phyloP scores from a whole-genome alignment of 2,797 vertebrate genomes.

The Sternotherus odoratus region DNA sequence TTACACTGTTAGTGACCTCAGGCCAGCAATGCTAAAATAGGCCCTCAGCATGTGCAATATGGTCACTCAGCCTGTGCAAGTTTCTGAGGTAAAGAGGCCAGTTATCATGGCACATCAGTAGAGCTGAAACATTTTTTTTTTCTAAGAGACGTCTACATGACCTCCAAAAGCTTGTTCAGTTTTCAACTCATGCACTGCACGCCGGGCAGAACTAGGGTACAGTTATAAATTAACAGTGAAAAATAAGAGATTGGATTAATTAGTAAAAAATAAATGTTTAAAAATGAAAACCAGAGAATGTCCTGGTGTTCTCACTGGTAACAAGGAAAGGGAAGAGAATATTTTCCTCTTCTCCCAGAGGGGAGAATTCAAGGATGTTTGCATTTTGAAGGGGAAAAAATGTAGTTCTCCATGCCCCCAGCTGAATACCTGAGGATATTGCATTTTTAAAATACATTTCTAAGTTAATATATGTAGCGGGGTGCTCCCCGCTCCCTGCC shows the following conservation, averaged over 20 bases:
- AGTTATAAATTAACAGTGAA: background rate
- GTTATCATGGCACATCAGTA: background rate
- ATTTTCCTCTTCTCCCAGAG: background rate
- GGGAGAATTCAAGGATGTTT: background rate
- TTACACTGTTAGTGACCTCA: background rate
- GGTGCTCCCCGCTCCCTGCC: no score
- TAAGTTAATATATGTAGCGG: background rate
- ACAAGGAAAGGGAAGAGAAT: background rate
- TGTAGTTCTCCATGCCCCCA: background rate
- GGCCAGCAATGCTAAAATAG: background rate
- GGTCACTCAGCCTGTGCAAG: background rate
- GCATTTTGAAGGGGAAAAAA: background rate
- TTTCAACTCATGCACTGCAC: background rate
- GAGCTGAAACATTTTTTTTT: background rate
- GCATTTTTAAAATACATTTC: slow-evolving; percentile 40
- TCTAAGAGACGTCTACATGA: background rate
- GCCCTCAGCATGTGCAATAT: background rate
- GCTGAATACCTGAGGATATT: background rate
- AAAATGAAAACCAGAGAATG: background rate
- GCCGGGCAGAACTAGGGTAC: background rate
- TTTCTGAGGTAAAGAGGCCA: background rate
- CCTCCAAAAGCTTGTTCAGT: background rate
- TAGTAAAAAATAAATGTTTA: background rate
- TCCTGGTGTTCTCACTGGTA: background rate
- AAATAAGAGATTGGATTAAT: background rate